Evolutionary conservation across 2,113 vertebrate genomes (phyloP).

Genomic region (Oncorhynchus mykiss): DNA sequence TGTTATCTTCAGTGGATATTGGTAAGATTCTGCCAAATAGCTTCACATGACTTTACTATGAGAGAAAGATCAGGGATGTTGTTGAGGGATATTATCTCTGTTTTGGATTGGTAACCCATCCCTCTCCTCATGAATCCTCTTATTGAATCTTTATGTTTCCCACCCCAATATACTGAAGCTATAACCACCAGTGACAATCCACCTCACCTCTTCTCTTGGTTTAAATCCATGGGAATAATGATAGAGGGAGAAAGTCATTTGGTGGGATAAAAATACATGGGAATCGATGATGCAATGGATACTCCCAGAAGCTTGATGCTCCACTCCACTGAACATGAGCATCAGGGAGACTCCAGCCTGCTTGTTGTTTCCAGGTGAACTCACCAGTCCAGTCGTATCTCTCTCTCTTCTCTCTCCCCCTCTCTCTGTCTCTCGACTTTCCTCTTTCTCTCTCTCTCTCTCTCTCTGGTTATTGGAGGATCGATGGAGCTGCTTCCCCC

Average conservation of each 20-base stretch:
- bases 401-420: not conserved
- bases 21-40: slow-evolving; percentile 40
- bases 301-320: slow-evolving; percentile 50
- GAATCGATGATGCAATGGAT: slow-evolving; percentile 67
- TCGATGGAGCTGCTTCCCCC: slow-evolving; percentile 38
- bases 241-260: slow-evolving; percentile 60
- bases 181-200: slow-evolving; percentile 30
- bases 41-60: slow-evolving; percentile 30
- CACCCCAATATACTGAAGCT: slow-evolving; percentile 39
- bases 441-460: no score
- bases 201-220: slow-evolving; percentile 1
- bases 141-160: slow-evolving; percentile 59
- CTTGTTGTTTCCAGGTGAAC: slow-evolving; percentile 67
- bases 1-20: not conserved
- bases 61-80: slow-evolving; percentile 57
- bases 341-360: slow-evolving; percentile 38
- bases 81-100: slow-evolving; percentile 49
- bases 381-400: slow-evolving; percentile 24
- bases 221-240: slow-evolving; percentile 57
- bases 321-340: slow-evolving; percentile 60
- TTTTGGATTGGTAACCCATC: slow-evolving; percentile 31
- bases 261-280: slow-evolving; percentile 63
- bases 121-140: slow-evolving; percentile 52
- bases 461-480: slow-evolving; percentile 40
- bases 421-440: no score